Percentiles rank a stretch among this genome's conserved stretches.
These are phyloP conservation scores for Leptopterna dolabrata DNA, from an alignment of 2,888 invertebrate genomes.

Conservation along the genomic window DNA sequence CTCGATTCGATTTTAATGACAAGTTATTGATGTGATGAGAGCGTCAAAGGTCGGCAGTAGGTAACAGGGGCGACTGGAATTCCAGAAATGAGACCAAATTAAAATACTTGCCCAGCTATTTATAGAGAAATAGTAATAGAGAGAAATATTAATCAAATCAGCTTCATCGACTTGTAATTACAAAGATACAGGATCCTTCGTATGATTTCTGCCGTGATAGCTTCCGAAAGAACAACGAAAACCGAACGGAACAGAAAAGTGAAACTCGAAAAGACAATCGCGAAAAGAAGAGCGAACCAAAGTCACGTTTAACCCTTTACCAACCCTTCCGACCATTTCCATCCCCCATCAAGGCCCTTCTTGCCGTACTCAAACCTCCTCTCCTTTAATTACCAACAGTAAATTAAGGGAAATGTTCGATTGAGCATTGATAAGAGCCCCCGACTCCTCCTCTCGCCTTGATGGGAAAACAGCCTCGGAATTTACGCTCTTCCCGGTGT, in stretches of 20 bases:
- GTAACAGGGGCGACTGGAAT: too few species aligned
- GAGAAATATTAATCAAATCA: too few species aligned
- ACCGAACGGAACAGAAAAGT: neutral
- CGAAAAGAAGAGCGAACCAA: neutral
- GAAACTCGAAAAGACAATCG: neutral
- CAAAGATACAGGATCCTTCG: too few species aligned
- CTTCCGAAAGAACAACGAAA: neutral
- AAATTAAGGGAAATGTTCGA: conserved; percentile 59
- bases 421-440: conserved; percentile 57
- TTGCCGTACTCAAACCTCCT: conserved; percentile 22
- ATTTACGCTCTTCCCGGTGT: conserved; percentile 56
- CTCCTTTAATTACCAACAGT: conserved; percentile 58
- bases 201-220: too few species aligned
- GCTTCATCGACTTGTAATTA: too few species aligned
- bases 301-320: conserved; percentile 40
- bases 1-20: too few species aligned
- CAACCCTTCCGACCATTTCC: neutral
- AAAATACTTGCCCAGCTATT: too few species aligned
- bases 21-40: too few species aligned
- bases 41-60: too few species aligned
- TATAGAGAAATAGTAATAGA: too few species aligned
- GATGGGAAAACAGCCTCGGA: conserved; percentile 55
- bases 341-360: neutral
- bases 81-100: too few species aligned
- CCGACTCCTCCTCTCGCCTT: conserved; percentile 36